Evolutionary conservation across 2,113 vertebrate genomes (phyloP), one percentile per base, ranked within the genome.

Genomic region (Nibea albiflora): DNA sequence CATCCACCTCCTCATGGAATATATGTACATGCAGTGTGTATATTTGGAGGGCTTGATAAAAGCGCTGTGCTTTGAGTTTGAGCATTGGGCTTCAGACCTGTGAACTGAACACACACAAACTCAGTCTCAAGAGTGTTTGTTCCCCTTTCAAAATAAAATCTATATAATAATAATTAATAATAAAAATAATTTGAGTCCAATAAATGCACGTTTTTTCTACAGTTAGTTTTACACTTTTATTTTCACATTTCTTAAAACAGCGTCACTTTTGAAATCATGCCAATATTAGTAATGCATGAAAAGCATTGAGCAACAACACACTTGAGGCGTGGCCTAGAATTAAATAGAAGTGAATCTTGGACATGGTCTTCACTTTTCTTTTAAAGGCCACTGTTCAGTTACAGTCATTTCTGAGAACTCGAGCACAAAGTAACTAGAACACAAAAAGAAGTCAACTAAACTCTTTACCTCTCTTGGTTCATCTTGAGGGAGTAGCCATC

Each of bases 401-500:
- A 4, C 28, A 1, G 5, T 26, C 11, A n/a, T 57, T n/a, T 8
- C 17, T n/a, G 3, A 24, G 17, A 20, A 11, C 7, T 16, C 35
- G 35, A 39, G 35, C 35, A 6, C 1, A 19, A 3, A 1, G 2
- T 4, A 26, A 17, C 11, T 0, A 4, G 14, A 9, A 22, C 7
- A 44, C 28, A 4, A 1, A 53, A 28, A 52, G 11, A 11, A 39
- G 46, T 60, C 11, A 3, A 22, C 22, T 2, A 4, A 16, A 22
- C n/a, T 52, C 49, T 20, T 78, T 56, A 65, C 47, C n/a, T 15
- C 17, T 44, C 54, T 63, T 20, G 20, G 26, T 58, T 2, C 17
- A 52, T 16, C 15, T 15, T 14, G 22, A 73, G 26, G 73, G 73
- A 87, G 79, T 44, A 49, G 42, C 20, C 35, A 1, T 28, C 6